Percentiles rank a stretch among this genome's conserved stretches.
These are phyloP conservation scores for Poeciliopsis turneri DNA, from an alignment of 2,797 vertebrate species.

Conservation along the genomic window DNA sequence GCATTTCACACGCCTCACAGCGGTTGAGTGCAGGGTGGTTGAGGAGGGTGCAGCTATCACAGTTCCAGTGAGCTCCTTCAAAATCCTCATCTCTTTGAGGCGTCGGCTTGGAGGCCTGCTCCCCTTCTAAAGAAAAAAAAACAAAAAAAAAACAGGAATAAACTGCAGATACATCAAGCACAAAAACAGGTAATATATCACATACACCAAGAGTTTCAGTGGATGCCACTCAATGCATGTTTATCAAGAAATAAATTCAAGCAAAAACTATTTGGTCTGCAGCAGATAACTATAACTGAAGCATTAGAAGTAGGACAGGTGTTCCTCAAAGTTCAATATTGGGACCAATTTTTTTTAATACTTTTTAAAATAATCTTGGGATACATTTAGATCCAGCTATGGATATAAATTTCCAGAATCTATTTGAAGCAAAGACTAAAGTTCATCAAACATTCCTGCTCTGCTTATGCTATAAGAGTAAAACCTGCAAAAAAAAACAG, in stretches of 20 bases:
- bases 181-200: background rate
- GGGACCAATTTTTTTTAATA: background rate
- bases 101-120: constrained; percentile 76
- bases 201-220: background rate
- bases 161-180: background rate
- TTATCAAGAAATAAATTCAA: constrained; percentile 16
- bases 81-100: constrained; percentile 95
- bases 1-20: constrained; percentile 99
- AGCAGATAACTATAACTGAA: too few relatives aligned
- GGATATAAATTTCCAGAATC: background rate
- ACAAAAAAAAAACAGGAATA: background rate
- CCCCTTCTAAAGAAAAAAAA: constrained; percentile 72
- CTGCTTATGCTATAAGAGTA: background rate
- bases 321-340: background rate
- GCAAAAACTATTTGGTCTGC: background rate
- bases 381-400: background rate
- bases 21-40: constrained; percentile 99
- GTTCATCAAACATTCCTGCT: background rate
- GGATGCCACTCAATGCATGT: background rate
- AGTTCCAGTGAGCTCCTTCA: constrained; percentile 98
- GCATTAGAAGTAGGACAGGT: background rate
- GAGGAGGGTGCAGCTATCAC: constrained; percentile 98
- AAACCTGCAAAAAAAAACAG: background rate
- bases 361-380: background rate
- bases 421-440: background rate